Conservation (phyloP, 2,797 vertebrate genomes). For the Thalassophryne amazonica region DNA sequence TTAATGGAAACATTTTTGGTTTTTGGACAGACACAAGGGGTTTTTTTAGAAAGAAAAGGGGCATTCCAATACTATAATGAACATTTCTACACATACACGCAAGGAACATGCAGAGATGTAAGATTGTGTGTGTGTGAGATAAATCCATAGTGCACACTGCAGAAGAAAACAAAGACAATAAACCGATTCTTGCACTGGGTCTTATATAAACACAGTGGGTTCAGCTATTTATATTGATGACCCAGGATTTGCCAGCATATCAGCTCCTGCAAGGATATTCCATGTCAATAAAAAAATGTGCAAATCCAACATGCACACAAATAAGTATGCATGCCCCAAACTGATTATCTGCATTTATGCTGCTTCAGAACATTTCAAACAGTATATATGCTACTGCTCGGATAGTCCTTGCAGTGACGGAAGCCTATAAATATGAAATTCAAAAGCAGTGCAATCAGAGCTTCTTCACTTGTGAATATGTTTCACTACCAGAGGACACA, state of each 20-base stretch:
- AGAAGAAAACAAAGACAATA: too few relatives aligned
- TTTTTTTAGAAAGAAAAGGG: too few relatives aligned
- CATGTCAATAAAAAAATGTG: slow-evolving; percentile 10
- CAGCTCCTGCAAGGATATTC: slow-evolving; percentile 16
- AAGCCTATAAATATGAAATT: too few relatives aligned
- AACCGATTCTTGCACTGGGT: slow-evolving; percentile 1
- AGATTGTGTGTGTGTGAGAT: neutral
- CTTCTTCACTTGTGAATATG: too few relatives aligned
- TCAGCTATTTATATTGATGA: slow-evolving; percentile 27
- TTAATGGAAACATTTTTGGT: too few relatives aligned
- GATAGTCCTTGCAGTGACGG: too few relatives aligned
- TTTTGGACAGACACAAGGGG: too few relatives aligned
- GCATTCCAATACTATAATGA: too few relatives aligned
- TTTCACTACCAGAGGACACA: too few relatives aligned
- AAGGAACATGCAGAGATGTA: neutral
- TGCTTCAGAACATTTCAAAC: too few relatives aligned
- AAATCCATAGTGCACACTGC: neutral
- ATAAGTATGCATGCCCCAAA: neutral
- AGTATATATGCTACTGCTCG: too few relatives aligned
- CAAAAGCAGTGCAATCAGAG: too few relatives aligned
- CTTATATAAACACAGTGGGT: slow-evolving; percentile 26
- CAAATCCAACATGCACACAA: neutral
- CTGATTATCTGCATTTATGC: neutral
- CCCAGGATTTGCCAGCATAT: neutral
- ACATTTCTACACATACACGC: neutral